Evolutionary conservation across 2,113 vertebrate species (phyloP), one percentile per base, ranked within the genome.

Genomic region (Tychaedon coryphoeus): DNA sequence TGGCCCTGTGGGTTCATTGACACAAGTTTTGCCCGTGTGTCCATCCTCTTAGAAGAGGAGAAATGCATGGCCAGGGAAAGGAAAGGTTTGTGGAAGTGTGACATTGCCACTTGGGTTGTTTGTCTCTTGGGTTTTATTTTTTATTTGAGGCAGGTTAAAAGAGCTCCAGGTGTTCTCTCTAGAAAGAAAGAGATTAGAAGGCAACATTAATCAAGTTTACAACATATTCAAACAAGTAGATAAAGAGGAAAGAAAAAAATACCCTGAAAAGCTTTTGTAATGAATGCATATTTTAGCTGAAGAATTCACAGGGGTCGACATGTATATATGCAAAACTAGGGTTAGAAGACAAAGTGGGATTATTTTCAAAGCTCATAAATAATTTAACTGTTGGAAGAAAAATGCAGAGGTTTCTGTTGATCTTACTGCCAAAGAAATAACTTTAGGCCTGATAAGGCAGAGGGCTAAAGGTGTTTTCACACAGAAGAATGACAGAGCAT

Each of bases 161-260:
- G 87, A 91, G 61, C 94, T 97, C 95, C 97, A 97, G 96, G 93
- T 97, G 97, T 96, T 96, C 93, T 96, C 65, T 97, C 86, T 88
- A 90, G 95, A 76, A 96, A 95, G 95, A 94, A 94, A 77, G 93
- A 96, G 93, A 97, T 97, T 97, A 97, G 94, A 95, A 97, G 81
- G 93, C 86, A 94, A 95, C 96, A 96, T 97, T 96, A 97, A 97
- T 97, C 97, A 97, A 94, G 93, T 94, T 96, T 94, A 94, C 95
- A 91, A 94, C 88, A 90, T 94, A 96, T 95, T 97, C 95, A 97
- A 97, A 95, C 82, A 93, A 95, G 86, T n/a, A 95, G 95, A 95
- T 93, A 97, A 95, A 92, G 83, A 77, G 73, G 75, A 64, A 77
- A 86, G 84, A 56, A 95, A 85, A 94, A 97, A 86, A 51, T 31